These are phyloP conservation scores for Euwallacea fornicatus DNA, from an alignment of 1,140 invertebrate genomes.

Conservation along the genomic window DNA sequence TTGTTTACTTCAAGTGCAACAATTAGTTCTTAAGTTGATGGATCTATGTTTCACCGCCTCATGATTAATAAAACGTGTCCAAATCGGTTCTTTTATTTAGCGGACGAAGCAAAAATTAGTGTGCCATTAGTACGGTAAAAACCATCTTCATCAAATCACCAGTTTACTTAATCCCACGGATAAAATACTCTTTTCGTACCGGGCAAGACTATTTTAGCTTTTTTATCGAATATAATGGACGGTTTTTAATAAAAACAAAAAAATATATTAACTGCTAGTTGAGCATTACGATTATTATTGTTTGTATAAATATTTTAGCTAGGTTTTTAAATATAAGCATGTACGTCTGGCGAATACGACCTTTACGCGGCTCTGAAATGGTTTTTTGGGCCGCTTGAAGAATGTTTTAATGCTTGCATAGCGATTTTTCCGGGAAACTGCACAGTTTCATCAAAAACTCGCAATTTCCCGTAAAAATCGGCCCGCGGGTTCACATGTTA, in stretches of 20 bases:
- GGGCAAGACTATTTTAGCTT: conserved; percentile 44
- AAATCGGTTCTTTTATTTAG: not conserved
- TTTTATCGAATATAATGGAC: conserved; percentile 48
- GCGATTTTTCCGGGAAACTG: conserved; percentile 24
- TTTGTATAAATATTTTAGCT: conserved; percentile 54
- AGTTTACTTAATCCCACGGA: conserved; percentile 1
- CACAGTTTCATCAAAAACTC: not conserved
- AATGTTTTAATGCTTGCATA: conserved; percentile 10
- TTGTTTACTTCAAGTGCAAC: conserved; percentile 46
- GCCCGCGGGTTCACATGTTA: conserved; percentile 47
- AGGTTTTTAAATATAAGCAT: conserved; percentile 53
- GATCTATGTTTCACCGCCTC: conserved; percentile 13
- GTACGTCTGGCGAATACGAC: conserved; percentile 32
- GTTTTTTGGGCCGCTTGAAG: conserved; percentile 12
- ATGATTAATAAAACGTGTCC: not conserved
- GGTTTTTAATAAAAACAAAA: conserved; percentile 45
- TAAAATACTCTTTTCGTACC: conserved; percentile 26
- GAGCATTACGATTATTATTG: conserved; percentile 46
- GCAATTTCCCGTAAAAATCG: conserved; percentile 22
- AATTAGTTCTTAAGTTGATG: conserved; percentile 46
- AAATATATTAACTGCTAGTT: conserved; percentile 50
- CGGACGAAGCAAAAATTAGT: conserved; percentile 10
- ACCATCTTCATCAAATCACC: conserved; percentile 5
- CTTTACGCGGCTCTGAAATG: not conserved
- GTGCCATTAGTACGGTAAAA: conserved; percentile 26